Percentiles rank a stretch among this genome's conserved stretches.
Evolutionary conservation across 2,888 invertebrate genomes (phyloP).

Genomic region (Nephrotoma flavescens): DNA sequence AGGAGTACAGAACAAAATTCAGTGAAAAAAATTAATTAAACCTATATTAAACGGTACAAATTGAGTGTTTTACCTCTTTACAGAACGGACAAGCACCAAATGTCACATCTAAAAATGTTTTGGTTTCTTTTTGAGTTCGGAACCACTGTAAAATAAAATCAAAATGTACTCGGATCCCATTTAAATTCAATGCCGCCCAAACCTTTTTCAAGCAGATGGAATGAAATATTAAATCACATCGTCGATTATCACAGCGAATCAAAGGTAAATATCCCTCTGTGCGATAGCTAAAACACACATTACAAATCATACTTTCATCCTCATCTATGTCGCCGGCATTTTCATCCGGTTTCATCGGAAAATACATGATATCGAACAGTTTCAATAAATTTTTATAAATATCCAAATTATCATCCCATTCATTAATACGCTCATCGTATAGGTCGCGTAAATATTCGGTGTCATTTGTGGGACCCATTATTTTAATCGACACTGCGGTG

Average conservation of each 20-base stretch:
- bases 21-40: background rate
- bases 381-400: conserved; percentile 28
- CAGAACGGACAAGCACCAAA: conserved; percentile 29
- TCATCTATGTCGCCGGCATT: conserved; percentile 7
- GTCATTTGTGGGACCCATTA: conserved; percentile 28
- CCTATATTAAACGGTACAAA: background rate
- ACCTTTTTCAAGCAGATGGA: conserved; percentile 23
- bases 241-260: conserved; percentile 26
- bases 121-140: conserved; percentile 23
- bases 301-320: conserved; percentile 18
- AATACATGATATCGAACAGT: conserved; percentile 28
- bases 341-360: conserved; percentile 21
- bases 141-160: conserved; percentile 20
- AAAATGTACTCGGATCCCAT: background rate
- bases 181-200: background rate
- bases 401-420: conserved; percentile 27
- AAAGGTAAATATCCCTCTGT: conserved; percentile 26
- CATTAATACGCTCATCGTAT: conserved; percentile 23
- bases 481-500: conserved; percentile 21
- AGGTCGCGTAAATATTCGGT: conserved; percentile 21
- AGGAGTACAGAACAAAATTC: conserved; percentile 9
- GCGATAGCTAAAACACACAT: conserved; percentile 27
- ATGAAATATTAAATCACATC: conserved; percentile 27
- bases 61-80: conserved; percentile 21
- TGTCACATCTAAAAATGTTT: conserved; percentile 25